Evolutionary conservation across 2,113 vertebrate genomes (phyloP), one percentile per base, ranked within the genome.

Genomic region (Vidua chalybeata): DNA sequence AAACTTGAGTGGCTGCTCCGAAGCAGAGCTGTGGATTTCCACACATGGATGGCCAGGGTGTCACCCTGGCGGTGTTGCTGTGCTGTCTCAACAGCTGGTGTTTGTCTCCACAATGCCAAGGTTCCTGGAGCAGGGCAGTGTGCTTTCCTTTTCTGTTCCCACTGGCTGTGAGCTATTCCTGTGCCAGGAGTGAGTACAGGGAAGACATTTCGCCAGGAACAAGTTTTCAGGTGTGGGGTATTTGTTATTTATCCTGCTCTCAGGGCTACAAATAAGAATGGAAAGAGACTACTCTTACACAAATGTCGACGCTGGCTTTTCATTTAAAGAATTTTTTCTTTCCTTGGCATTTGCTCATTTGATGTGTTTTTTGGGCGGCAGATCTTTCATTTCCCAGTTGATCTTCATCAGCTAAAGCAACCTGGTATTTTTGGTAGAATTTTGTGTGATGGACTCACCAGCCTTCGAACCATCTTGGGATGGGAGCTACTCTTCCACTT

Each of bases 21-120:
- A 19, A 39, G 45, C 4, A 55, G 35, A 46, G 16, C 46, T 62
- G 67, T 55, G 69, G 18, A 11, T 78, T 39, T 66, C 28, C 54
- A 21, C 23, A 3, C 4, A 0, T 2, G 23, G 37, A 6, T 58
- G 15, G 10, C 11, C 8, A 62, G 46, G 43, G 15, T 62, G 23
- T 41, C 31, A 8, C 31, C 16, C 30, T 81, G 16, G 26, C 17
- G 1, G 26, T 45, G 37, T 15, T 56, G 23, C 55, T 72, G 10
- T 46, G 66, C 62, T 76, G 18, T 51, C 61, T 63, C 67, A 22
- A 9, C 23, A 83, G 72, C 30, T 79, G 20, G 11, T n/a, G 56
- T 74, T 88, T 21, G 24, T 59, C 30, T 54, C 49, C 43, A 10
- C 48, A 12, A 2, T 30, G 48, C 68, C 66, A 71, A 68, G 46